Base-by-base conservation (phyloP, 2,888 invertebrate genomes). In the Agrypnus murinus region DNA sequence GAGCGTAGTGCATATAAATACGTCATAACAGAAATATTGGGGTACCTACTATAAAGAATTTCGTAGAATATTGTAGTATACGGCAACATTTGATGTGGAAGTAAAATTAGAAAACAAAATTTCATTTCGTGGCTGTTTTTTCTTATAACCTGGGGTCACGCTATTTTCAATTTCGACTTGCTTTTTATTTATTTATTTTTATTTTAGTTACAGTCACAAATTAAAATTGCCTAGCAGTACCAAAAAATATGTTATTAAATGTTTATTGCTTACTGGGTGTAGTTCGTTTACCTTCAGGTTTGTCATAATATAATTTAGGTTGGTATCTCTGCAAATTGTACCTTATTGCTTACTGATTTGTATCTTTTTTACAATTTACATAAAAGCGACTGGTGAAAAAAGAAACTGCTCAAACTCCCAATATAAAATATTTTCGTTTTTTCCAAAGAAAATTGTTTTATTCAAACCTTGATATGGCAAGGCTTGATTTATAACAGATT, bases 121-220 rank as follows among this genome's bases (percentile, higher is more conserved):
- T 77, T 77, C 74, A 74, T 77, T 75, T 73, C 68, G 60, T 58
- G 65, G 64, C 62, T 71, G 65, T 73, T 73, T 72, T 66, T 72
- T 67, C 73, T 75, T 77, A 77, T 77, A 65, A 57, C 69, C 32
- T 15, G 60, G 43, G 74, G 75, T 76, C 77, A 76, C 78, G 77
- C 75, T 64, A 77, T 72, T 74, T 75, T 73, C 68, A 75, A 75
- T 76, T 66, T 63, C 32, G 53, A 15, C 32, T 34, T 31, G 53
- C 32, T 55, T 65, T 17, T 45, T 34, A n/a, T 25, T 25, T 25
- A 25, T 25, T 25, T n/a, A n/a, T n/a, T 25, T 25, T 25, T 25
- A 25, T 25, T 25, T 25, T 25, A 43, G 53, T 12, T n/a, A 68
- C 43, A 31, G 60, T 55, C 64, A 15, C 40, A 45, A 45, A 60